Evolutionary conservation across 2,113 vertebrate genomes (phyloP).

Genomic region (Sander lucioperca): DNA sequence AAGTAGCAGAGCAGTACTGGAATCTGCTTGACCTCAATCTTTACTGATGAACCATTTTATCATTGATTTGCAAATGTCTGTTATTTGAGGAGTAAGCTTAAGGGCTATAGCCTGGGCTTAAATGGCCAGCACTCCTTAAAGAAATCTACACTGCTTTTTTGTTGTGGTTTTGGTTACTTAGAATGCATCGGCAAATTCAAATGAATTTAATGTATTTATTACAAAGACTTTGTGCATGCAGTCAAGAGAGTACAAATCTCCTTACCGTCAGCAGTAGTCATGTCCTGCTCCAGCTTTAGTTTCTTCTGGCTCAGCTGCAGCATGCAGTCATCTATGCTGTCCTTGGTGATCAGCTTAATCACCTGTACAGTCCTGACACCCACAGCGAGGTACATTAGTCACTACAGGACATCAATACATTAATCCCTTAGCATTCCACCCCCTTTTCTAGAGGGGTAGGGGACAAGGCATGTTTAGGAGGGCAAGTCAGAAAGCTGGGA

Average conservation of each 20-base stretch:
- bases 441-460: no score
- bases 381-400: not conserved
- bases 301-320: slow-evolving; percentile 94
- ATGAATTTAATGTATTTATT: not conserved
- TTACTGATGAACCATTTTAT: not conserved
- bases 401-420: not conserved
- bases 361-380: slow-evolving; percentile 91
- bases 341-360: slow-evolving; percentile 93
- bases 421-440: no score
- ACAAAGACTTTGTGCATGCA: not conserved
- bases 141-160: not conserved
- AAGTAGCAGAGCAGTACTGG: not conserved
- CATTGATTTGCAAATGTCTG: not conserved
- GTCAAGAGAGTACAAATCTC: not conserved
- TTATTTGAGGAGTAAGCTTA: not conserved
- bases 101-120: not conserved
- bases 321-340: slow-evolving; percentile 94
- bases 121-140: not conserved
- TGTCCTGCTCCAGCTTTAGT: slow-evolving; percentile 95
- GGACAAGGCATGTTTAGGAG: no score
- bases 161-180: not conserved
- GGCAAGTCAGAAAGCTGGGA: no score
- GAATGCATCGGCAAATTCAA: not conserved
- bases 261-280: slow-evolving; percentile 93
- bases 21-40: not conserved